Percentiles rank a stretch among this genome's conserved stretches.
Evolutionary conservation across 1,140 invertebrate genomes (phyloP).

Genomic region (Elymnias hypermnestra): DNA sequence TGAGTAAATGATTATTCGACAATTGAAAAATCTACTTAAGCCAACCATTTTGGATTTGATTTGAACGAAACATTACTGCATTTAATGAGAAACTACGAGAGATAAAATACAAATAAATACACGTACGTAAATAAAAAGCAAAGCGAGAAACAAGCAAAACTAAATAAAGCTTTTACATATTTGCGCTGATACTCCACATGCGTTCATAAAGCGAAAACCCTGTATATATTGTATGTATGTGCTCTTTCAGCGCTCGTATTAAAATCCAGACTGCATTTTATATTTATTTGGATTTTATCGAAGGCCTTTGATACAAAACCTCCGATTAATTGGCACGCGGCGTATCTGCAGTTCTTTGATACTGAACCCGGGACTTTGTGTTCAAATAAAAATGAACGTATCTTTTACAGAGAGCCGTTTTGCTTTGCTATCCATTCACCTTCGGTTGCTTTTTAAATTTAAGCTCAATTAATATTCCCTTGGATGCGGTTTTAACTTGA

Average conservation of each 20-base stretch:
- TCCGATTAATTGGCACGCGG: slow-evolving; percentile 16
- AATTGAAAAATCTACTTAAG: no score
- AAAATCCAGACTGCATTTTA: slow-evolving; percentile 13
- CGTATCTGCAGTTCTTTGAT: slow-evolving; percentile 18
- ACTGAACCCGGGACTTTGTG: slow-evolving; percentile 1
- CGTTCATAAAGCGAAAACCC: not conserved
- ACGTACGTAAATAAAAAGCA: not conserved
- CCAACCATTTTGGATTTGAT: no score
- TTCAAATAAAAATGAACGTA: slow-evolving; percentile 14
- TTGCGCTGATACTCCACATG: slow-evolving; percentile 2
- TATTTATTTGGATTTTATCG: slow-evolving; percentile 21
- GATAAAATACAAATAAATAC: no score
- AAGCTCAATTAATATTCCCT: no score
- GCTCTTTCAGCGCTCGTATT: slow-evolving; percentile 5
- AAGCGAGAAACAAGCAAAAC: not conserved
- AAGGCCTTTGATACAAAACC: slow-evolving; percentile 22
- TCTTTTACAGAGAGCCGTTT: slow-evolving; percentile 5
- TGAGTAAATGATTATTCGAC: no score
- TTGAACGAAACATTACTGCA: no score
- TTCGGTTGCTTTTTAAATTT: no score
- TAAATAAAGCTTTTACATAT: not conserved
- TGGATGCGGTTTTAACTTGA: no score
- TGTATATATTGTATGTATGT: not conserved
- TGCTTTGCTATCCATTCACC: not conserved
- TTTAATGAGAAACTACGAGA: no score